Percentiles rank a stretch among this genome's conserved stretches.
These are phyloP conservation scores for Eretmochelys imbricata DNA, from an alignment of 2,113 vertebrate genomes.

Conservation along the genomic window DNA sequence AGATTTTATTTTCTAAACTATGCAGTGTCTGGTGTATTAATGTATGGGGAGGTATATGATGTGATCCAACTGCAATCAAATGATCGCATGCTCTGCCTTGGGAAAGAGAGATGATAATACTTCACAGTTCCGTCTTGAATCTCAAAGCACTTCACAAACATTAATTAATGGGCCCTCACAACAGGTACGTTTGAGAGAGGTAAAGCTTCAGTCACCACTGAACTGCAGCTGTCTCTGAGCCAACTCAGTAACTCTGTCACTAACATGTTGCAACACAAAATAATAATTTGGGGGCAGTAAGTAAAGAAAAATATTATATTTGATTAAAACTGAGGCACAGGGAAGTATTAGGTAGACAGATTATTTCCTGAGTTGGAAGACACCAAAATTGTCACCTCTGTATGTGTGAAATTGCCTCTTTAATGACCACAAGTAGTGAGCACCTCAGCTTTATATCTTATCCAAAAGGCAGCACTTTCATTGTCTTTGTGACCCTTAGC, in stretches of 20 bases:
- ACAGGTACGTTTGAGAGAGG: background rate
- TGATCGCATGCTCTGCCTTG: background rate
- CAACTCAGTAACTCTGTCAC: background rate
- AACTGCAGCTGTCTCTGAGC: background rate
- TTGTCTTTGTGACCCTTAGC: background rate
- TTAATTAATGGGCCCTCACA: background rate
- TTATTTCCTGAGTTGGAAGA: background rate
- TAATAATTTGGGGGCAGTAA: background rate
- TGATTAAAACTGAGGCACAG: background rate
- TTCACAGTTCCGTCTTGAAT: background rate
- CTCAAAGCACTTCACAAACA: background rate
- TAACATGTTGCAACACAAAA: background rate
- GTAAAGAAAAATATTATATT: background rate
- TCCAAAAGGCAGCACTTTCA: background rate
- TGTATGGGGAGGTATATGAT: background rate
- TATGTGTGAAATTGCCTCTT: background rate
- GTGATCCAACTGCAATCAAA: background rate
- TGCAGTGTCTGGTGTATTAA: conserved; percentile 4
- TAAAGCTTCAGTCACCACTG: background rate
- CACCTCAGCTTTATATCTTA: background rate
- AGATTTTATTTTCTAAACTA: conserved; percentile 74
- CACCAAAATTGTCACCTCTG: background rate
- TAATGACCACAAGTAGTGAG: background rate
- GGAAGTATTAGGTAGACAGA: background rate
- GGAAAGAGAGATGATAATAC: background rate